Evolutionary conservation across 2,797 vertebrate genomes (phyloP).

Genomic region (Falco biarmicus): DNA sequence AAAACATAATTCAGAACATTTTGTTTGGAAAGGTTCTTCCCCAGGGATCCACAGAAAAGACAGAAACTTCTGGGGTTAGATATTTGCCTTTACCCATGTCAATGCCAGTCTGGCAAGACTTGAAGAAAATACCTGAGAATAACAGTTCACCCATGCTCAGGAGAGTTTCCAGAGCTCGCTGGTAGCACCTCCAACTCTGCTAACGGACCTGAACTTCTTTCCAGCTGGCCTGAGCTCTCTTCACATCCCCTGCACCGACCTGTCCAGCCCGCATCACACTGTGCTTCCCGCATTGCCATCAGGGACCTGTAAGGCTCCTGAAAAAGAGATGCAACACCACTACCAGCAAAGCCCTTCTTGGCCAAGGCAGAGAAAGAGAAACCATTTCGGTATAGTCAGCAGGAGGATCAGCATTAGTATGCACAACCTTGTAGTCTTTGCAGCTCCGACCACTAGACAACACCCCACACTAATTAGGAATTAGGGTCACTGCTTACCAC

Average conservation of each 20-base stretch:
- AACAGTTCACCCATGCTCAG: not conserved
- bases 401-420: not conserved
- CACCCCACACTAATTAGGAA: not conserved
- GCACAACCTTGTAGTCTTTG: not conserved
- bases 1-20: not conserved
- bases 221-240: not conserved
- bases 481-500: not conserved
- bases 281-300: rapidly evolving
- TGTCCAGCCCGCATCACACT: not conserved
- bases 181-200: not conserved
- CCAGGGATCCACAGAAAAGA: not conserved
- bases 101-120: not conserved
- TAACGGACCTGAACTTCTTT: not conserved
- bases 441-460: not conserved
- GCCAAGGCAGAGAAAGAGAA: not conserved
- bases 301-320: not conserved
- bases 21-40: not conserved
- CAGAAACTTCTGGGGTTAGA: not conserved
- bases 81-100: not conserved
- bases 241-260: not conserved
- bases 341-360: not conserved
- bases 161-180: not conserved
- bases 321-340: not conserved
- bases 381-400: not conserved
- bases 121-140: not conserved